A percentile compares a stretch with the other conserved stretches of the same genome.
phyloP scores from a whole-genome alignment of 2,113 vertebrate genomes.

The Acrocephalus kingi region DNA sequence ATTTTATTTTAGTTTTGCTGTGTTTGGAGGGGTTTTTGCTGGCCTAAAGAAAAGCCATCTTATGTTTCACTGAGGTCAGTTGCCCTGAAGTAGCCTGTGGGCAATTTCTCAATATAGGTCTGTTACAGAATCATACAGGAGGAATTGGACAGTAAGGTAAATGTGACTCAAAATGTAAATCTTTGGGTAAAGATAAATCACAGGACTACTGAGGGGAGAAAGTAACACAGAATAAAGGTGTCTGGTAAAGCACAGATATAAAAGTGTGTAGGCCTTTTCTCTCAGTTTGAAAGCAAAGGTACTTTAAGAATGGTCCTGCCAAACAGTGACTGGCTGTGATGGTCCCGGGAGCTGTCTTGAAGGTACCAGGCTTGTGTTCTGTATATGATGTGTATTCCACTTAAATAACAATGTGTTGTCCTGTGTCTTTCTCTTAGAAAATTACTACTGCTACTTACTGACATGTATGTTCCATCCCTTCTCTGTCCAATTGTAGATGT shows the following conservation, averaged over 20 bases:
- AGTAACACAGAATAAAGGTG: background rate
- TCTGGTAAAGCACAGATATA: background rate
- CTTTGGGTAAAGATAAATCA: background rate
- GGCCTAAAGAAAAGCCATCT: background rate
- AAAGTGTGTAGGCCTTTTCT: background rate
- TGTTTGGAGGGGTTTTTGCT: background rate
- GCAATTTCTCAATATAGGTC: background rate
- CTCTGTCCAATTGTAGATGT: conserved; percentile 92
- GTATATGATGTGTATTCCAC: conserved; percentile 53
- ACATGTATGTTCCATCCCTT: conserved; percentile 80
- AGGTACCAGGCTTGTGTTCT: conserved; percentile 43
- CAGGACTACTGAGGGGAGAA: background rate
- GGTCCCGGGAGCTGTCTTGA: background rate
- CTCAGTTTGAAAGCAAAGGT: background rate
- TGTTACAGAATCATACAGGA: background rate
- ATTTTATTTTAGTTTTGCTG: background rate
- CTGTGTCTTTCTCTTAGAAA: conserved; percentile 73
- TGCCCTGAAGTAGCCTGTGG: background rate
- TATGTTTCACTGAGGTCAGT: background rate
- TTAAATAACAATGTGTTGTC: conserved; percentile 69
- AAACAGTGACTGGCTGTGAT: background rate
- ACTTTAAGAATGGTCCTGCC: background rate
- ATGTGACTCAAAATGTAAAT: background rate
- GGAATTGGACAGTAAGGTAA: background rate
- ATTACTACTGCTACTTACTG: conserved; percentile 74